Evolutionary conservation across 2,888 invertebrate genomes (phyloP), one percentile per base, ranked within the genome.

Genomic region (Epinotia nisella): DNA sequence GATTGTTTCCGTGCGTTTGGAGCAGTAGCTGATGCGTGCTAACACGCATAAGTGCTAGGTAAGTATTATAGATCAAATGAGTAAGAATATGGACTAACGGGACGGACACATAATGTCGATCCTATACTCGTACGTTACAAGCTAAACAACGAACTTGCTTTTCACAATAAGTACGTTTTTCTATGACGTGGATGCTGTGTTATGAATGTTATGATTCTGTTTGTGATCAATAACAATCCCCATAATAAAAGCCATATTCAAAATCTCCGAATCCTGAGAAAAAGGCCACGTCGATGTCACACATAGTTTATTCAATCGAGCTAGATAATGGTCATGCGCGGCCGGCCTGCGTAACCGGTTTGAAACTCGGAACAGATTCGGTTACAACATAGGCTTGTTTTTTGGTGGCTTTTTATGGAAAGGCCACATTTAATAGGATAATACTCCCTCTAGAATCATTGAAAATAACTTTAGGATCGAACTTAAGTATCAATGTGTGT

Each of bases 331-430:
- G 59, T 53, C 71, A 65, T 35, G 24, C 51, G 59, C 59, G 53
- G n/a, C 60, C n/a, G 29, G 45, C 71, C 60, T 15, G 45, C 45
- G 24, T 49, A 66, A 66, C 66, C 60, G 60, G 66, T 71, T 71
- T 67, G 7, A 45, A 61, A 67, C 69, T 66, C 55, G 51, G n/a
- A 64, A 64, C 62, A 61, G 60, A 72, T 64, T 64, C 62, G 62
- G 45, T 69, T 73, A 45, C 35, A 53, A 51, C 11, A 51, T 59
- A 15, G 21, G 19, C 24, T 55, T 62, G 49, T 64, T 65, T 60
- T 70, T 45, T 51, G 53, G 49, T 7, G 29, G 10, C 58, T 35
- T 56, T 64, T 41, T 71, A 11, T 53, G 29, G 51, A 24, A 21
- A 15, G n/a, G 13, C 29, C n/a, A 17, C 49, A 53, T 70, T 51